Evolutionary conservation across 2,797 vertebrate species (phyloP), one percentile per base, ranked within the genome.

Genomic region (Chiloscyllium punctatum): DNA sequence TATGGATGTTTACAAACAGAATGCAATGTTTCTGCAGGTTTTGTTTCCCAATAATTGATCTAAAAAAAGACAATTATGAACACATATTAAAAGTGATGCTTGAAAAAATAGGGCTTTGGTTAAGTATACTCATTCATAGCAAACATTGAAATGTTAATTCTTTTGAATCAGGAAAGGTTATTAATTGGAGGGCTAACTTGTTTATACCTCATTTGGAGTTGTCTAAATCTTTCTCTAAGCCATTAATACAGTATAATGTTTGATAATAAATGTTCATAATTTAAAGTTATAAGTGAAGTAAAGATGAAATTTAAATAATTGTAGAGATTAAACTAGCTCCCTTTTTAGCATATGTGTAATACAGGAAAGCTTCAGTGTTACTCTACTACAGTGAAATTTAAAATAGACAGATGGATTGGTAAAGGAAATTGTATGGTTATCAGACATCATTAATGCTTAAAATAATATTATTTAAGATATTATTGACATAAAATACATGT

Each of bases 91-190:
- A 51, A 53, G 42, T 13, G 1, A 21, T 74, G 15, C 33, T 95
- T 95, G 74, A 51, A 48, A 95, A n/a, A 42, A 77, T 95, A 33
- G 16, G 27, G 57, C 30, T 15, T 72, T 77, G 94, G 53, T 27
- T 77, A 74, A 95, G 42, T 68, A 69, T 77, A 51, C 71, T 53
- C 33, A 72, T 21, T 77, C 53, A 77, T 13, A 72, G 33, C 1
- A 62, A 48, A 30, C 15, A 71, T 95, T 95, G 94, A 95, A 95
- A 77, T 95, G 27, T n/a, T 95, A 30, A 95, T 95, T 74, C 71
- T 51, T 53, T 51, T n/a, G 57, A 95, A 77, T 18, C 71, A 77
- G 94, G 53, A 77, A 95, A 21, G 74, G 33, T 48, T 77, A 74
- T 77, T 95, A 77, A 95, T 27, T 25, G 7, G n/a, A 48, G 9